Conservation (phyloP, 2,113 vertebrate species). For the Gymnorhina tibicen region DNA sequence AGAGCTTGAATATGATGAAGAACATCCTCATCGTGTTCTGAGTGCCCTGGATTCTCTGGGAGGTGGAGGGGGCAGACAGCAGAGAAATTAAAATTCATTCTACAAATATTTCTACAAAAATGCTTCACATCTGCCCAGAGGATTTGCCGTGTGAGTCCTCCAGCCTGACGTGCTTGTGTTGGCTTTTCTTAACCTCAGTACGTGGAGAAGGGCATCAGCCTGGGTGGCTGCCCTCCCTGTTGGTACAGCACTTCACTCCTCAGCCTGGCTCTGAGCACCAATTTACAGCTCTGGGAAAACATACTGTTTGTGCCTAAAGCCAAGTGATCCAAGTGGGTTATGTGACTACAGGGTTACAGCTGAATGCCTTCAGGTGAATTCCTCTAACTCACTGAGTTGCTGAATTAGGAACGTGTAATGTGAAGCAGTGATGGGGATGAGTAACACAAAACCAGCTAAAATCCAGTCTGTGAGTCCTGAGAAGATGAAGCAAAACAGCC, state of each 20-base stretch:
- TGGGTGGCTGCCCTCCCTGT: constrained; percentile 5
- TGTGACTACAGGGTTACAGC: background rate
- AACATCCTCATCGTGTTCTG: rapidly evolving
- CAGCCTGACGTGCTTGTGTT: background rate
- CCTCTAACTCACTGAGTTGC: background rate
- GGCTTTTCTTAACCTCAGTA: background rate
- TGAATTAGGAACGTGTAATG: background rate
- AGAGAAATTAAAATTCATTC: background rate
- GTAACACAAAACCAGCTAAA: constrained; percentile 38
- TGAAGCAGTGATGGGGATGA: background rate
- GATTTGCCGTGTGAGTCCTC: background rate
- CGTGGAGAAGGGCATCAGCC: background rate
- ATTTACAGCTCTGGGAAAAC: constrained; percentile 13
- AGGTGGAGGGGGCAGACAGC: background rate
- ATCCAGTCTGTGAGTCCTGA: background rate
- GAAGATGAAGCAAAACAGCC: background rate
- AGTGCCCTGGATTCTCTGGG: background rate
- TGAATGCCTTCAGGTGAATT: background rate
- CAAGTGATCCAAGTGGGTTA: background rate
- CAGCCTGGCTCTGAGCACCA: background rate
- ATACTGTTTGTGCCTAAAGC: constrained; percentile 2
- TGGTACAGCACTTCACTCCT: background rate
- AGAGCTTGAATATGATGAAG: background rate
- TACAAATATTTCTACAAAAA: background rate
- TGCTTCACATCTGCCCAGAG: background rate